Conservation (phyloP, 2,888 invertebrate species). For the Drosophila paracracens region DNA sequence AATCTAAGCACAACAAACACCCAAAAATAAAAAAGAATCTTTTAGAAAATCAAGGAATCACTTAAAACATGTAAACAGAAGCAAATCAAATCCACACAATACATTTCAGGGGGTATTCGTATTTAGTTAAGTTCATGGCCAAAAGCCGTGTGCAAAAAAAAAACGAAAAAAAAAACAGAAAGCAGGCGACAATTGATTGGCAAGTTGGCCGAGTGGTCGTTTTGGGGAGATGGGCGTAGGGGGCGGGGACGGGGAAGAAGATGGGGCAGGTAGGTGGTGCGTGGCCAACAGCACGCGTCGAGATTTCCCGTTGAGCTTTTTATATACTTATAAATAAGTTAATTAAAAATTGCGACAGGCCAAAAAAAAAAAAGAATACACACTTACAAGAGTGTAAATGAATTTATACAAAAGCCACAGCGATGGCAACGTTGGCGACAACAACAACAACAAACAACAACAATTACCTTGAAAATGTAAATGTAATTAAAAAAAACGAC, state of each 20-base stretch:
- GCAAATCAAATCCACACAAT: constrained; percentile 17
- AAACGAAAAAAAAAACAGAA: constrained; percentile 28
- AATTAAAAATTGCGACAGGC: constrained; percentile 69
- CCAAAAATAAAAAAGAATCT: background rate
- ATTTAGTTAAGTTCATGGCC: constrained; percentile 66
- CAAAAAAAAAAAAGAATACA: constrained; percentile 10
- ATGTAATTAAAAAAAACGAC: constrained; percentile 67
- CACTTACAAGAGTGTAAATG: constrained; percentile 6
- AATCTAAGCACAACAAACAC: background rate
- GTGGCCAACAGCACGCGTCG: constrained; percentile 55
- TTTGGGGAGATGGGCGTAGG: background rate
- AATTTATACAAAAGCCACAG: constrained; percentile 18
- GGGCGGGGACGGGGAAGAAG: background rate
- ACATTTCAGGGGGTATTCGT: background rate
- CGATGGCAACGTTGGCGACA: constrained; percentile 44
- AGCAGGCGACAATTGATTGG: constrained; percentile 71
- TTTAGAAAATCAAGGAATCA: background rate
- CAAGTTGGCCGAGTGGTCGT: constrained; percentile 65
- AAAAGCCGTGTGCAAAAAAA: constrained; percentile 47
- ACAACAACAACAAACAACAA: constrained; percentile 29
- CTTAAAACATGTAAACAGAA: background rate
- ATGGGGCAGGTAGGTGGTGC: constrained; percentile 10
- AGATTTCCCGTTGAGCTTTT: constrained; percentile 48
- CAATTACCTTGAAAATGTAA: constrained; percentile 61
- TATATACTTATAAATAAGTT: constrained; percentile 70